phyloP scores from a whole-genome alignment of 2,113 vertebrate genomes.

The Charadrius vociferus region DNA sequence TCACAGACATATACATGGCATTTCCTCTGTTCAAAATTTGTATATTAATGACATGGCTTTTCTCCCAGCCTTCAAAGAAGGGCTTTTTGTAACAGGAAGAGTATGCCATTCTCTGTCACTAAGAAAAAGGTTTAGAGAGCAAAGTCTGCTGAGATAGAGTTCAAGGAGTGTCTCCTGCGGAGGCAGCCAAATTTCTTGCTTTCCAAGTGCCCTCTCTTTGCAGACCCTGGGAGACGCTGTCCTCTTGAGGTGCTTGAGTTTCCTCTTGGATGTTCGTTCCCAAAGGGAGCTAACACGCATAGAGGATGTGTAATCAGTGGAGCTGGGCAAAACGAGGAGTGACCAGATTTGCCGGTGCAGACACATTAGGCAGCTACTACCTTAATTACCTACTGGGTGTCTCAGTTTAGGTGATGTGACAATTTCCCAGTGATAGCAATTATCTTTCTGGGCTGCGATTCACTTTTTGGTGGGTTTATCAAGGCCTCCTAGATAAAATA shows the following conservation, averaged over 20 bases:
- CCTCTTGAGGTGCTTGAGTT: background rate
- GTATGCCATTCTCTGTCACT: background rate
- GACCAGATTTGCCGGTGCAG: background rate
- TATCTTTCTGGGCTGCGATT: background rate
- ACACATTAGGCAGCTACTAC: background rate
- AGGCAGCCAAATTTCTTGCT: background rate
- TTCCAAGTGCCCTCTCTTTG: background rate
- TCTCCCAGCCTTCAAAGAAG: background rate
- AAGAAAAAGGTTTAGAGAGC: background rate
- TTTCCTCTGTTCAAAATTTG: background rate
- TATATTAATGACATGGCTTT: background rate
- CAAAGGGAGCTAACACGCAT: background rate
- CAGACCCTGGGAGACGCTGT: background rate
- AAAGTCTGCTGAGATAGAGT: background rate
- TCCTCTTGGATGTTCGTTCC: background rate
- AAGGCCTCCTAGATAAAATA: conserved; percentile 29
- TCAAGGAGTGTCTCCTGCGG: background rate
- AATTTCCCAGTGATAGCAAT: conserved; percentile 7
- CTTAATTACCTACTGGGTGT: background rate
- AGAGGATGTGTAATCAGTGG: background rate
- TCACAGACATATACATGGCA: rapidly evolving
- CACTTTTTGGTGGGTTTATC: conserved; percentile 13
- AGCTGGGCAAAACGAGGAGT: background rate
- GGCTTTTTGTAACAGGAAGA: background rate
- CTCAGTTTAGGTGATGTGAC: background rate